Base-by-base conservation (phyloP, 2,888 invertebrate genomes). In the Yponomeuta cagnagella region DNA sequence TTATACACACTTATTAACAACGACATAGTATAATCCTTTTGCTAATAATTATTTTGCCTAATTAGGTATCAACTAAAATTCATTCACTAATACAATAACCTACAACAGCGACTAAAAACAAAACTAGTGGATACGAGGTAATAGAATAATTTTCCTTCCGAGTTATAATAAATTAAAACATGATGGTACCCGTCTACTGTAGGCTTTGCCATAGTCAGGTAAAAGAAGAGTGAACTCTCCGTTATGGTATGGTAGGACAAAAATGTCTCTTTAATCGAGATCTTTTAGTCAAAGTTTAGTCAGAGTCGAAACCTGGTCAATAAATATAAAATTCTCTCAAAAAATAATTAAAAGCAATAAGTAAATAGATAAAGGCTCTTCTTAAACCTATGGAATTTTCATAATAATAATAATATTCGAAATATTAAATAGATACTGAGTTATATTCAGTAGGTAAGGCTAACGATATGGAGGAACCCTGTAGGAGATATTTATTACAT, bases 401-500 rank as follows among this genome's bases (percentile, higher is more conserved):
- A 43, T 58, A 12, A 15, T 58, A 58, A 52, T 12, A 52, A 52
- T 52, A 52, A 10, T 12, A 52, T 52, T 52, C 10, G 10, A 58
- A 58, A 58, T 15, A 58, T 58, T 58, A 58, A 58, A 58, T 58
- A 58, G 15, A 15, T 58, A 23, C 23, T 23, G 23, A 58, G 52
- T 12, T 58, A 58, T 58, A 15, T 88, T 90, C 83, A 85, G 86
- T 88, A 84, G 85, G 87, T 90, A 90, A 89, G 89, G 89, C 90
- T 90, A 90, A 89, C 90, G 91, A 92, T 92, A 92, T 92, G 91
- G 86, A 88, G 90, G 85, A 90, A 92, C 91, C 91, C 91, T 92
- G 91, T 91, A 87, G 87, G 86, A 89, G 84, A 88, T 66, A 84
- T 33, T 85, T 75, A 85, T 89, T 85, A 86, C 80, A 83, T 76